Conservation (phyloP, 2,113 vertebrate species). For the Halcyon malimbica region DNA sequence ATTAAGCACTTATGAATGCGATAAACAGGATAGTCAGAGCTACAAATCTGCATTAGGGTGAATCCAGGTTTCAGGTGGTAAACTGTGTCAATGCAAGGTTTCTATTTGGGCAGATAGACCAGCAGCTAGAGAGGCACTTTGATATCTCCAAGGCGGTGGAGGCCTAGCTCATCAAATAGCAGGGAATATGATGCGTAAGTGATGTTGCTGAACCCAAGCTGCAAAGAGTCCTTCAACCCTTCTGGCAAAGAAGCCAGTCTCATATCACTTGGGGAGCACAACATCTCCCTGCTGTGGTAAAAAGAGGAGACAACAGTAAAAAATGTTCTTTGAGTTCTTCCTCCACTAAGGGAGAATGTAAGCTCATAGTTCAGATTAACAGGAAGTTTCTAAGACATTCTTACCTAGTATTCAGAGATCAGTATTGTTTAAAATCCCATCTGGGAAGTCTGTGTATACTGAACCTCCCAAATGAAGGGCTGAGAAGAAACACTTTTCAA, state of each 20-base stretch:
- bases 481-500: neutral
- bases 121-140: neutral
- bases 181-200: neutral
- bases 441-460: neutral
- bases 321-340: neutral
- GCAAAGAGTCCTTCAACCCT: neutral
- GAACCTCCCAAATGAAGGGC: neutral
- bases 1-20: neutral
- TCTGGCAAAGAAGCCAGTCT: neutral
- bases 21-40: neutral
- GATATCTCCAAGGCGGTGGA: accelerated
- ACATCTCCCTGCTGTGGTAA: neutral
- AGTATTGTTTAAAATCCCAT: neutral
- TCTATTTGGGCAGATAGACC: neutral
- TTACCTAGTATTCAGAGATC: neutral
- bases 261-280: neutral
- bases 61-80: neutral
- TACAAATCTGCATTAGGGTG: neutral
- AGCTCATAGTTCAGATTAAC: neutral
- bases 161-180: neutral
- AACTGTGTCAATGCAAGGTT: neutral
- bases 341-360: neutral
- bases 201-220: neutral
- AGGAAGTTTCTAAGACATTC: neutral
- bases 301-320: neutral